Evolutionary conservation across 2,113 vertebrate species (phyloP), one percentile per base, ranked within the genome.

Genomic region (Ophiodon elongatus): DNA sequence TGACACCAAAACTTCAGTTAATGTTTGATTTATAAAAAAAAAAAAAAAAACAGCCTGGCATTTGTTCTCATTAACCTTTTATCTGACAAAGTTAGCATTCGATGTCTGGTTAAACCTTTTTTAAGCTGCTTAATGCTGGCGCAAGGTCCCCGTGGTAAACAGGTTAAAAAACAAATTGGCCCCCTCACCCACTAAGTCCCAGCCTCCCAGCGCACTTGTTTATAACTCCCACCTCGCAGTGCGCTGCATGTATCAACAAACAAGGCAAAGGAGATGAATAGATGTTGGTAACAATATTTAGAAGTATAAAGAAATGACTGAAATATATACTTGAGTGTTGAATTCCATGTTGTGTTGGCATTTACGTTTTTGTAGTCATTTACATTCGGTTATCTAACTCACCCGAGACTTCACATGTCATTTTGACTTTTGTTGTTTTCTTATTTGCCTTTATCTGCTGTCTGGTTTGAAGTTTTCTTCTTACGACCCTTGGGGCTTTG

Each of bases 381-480:
- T 71, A n/a, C 17, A 62, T 65, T 73, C 31, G 13, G 41, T 65
- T 75, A 31, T 73, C 64, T 21, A n/a, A 68, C 47, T 80, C 60
- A 75, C 74, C 6, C 14, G 68, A 84, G 39, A 52, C 67, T 54
- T 83, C 37, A 23, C 56, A 76, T 37, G 21, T 81, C 43, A 14
- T 27, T 79, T 47, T 63, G 73, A 65, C 25, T 73, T 63, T 69
- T 68, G 39, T 59, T 79, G 66, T 82, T 85, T 54, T 33, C 35
- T 86, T 45, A 73, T 82, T 79, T 63, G 45, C 68, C 68, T 14
- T 52, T 5, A 4, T 72, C 56, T 41, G n/a, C 76, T 81, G 56
- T 76, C 85, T 56, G n/a, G 25, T 84, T 78, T 84, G 66, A 83
- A 76, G 69, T 79, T 29, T 15, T 33, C 71, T 64, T 67, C 54